Evolutionary conservation across 2,797 vertebrate species (phyloP).

Genomic region (Meda fulgida): DNA sequence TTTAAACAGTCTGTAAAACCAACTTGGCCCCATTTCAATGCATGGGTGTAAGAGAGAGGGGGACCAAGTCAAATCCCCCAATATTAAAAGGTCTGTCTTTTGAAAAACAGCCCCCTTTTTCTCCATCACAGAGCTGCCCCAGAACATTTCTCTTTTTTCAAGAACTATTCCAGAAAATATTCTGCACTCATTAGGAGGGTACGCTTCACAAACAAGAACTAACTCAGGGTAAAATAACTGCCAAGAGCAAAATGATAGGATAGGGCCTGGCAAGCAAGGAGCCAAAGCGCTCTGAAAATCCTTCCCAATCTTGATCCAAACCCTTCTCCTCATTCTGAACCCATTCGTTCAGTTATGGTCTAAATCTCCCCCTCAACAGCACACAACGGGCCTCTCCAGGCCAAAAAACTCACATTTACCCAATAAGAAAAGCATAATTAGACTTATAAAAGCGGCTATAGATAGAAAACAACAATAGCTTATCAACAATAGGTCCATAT

Average conservation of each 20-base stretch:
- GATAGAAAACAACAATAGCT: not conserved
- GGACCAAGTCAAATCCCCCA: conserved; percentile 42
- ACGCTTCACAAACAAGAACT: conserved; percentile 48
- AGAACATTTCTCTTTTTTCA: not conserved
- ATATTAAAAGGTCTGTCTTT: conserved; percentile 43
- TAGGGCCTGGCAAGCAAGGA: conserved; percentile 41
- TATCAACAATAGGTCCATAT: not conserved
- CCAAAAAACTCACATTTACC: not conserved
- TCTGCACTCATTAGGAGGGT: conserved; percentile 61
- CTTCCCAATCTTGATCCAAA: not conserved
- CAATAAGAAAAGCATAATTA: not conserved
- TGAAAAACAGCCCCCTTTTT: conserved; percentile 16
- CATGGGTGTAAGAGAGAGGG: conserved; percentile 40
- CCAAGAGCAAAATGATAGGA: conserved; percentile 58
- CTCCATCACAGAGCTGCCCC: conserved; percentile 26
- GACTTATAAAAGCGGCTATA: not conserved
- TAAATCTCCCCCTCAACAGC: not conserved
- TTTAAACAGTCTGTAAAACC: conserved; percentile 37
- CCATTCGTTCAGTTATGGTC: conserved; percentile 17
- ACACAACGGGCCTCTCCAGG: not conserved
- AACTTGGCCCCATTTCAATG: conserved; percentile 29
- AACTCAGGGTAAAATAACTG: conserved; percentile 54
- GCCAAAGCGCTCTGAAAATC: conserved; percentile 47
- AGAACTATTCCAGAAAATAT: conserved; percentile 63
- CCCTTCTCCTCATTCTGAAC: conserved; percentile 23